Evolutionary conservation across 1,140 invertebrate species (phyloP).

Genomic region (Hyles vespertilio): DNA sequence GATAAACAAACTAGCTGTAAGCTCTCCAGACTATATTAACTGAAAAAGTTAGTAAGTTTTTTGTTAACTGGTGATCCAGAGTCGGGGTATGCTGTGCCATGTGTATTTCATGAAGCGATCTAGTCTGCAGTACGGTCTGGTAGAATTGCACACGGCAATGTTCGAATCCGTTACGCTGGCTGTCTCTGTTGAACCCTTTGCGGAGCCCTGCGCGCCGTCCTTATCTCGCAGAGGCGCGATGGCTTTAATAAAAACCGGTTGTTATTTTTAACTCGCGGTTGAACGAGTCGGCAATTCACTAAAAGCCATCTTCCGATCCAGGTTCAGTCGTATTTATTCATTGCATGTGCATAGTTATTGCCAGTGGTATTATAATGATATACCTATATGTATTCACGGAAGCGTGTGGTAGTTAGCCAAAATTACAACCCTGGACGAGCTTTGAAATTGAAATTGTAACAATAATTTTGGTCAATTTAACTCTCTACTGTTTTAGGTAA

Average conservation of each 20-base stretch:
- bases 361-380: background rate
- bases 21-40: too few species aligned
- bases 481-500: too few species aligned
- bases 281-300: constrained; percentile 55
- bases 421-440: too few species aligned
- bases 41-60: too few species aligned
- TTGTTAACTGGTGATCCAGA: too few species aligned
- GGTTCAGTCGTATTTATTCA: constrained; percentile 30
- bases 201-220: constrained; percentile 47
- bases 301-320: constrained; percentile 63
- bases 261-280: constrained; percentile 75
- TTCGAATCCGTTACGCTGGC: constrained; percentile 60
- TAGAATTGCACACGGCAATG: constrained; percentile 61
- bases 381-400: too few species aligned
- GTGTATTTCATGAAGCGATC: constrained; percentile 37
- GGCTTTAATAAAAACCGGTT: constrained; percentile 74
- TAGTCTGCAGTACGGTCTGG: constrained; percentile 48
- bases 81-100: too few species aligned
- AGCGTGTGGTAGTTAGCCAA: too few species aligned
- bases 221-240: constrained; percentile 59
- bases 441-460: too few species aligned
- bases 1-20: too few species aligned
- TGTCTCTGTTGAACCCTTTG: constrained; percentile 49
- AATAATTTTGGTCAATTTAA: too few species aligned
- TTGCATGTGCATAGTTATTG: too few species aligned